Conservation (phyloP, 2,888 invertebrate species). For the Aspidiotus destructor region DNA sequence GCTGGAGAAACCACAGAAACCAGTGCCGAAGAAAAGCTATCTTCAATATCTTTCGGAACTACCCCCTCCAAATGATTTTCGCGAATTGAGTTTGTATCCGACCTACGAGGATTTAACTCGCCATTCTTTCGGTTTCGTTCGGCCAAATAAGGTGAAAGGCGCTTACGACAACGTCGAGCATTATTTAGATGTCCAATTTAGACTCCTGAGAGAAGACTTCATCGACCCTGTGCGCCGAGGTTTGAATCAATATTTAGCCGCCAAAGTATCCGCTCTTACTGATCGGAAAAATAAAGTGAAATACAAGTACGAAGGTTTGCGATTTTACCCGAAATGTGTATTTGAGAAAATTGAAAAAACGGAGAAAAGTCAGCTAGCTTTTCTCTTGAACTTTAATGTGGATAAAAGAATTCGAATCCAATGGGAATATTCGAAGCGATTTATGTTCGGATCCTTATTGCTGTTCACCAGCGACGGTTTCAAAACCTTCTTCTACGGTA, state of each 20-base stretch:
- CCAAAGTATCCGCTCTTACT: background rate
- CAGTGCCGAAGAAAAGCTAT: too few species aligned
- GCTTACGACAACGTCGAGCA: conserved; percentile 55
- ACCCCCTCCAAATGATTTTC: conserved; percentile 46
- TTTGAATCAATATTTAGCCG: conserved; percentile 36
- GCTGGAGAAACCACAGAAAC: too few species aligned
- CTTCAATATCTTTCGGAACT: too few species aligned
- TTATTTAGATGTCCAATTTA: conserved; percentile 68
- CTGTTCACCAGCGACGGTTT: conserved; percentile 63
- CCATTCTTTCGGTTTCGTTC: conserved; percentile 44
- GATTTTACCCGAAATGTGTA: conserved; percentile 47
- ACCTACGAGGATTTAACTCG: conserved; percentile 43
- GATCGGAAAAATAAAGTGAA: background rate
- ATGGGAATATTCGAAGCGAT: conserved; percentile 49
- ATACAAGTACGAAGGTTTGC: conserved; percentile 40
- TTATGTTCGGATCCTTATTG: conserved; percentile 62
- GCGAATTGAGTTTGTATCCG: conserved; percentile 49
- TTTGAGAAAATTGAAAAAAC: conserved; percentile 40
- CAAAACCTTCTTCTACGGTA: conserved; percentile 57
- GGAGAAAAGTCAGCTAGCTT: conserved; percentile 35
- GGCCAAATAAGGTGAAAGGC: conserved; percentile 54
- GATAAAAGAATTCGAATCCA: conserved; percentile 38
- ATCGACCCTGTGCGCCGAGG: conserved; percentile 61
- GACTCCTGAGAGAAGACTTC: conserved; percentile 69
- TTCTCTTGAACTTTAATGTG: conserved; percentile 34